Base-by-base conservation (phyloP, 2,797 vertebrate genomes). In the Catharus ustulatus region DNA sequence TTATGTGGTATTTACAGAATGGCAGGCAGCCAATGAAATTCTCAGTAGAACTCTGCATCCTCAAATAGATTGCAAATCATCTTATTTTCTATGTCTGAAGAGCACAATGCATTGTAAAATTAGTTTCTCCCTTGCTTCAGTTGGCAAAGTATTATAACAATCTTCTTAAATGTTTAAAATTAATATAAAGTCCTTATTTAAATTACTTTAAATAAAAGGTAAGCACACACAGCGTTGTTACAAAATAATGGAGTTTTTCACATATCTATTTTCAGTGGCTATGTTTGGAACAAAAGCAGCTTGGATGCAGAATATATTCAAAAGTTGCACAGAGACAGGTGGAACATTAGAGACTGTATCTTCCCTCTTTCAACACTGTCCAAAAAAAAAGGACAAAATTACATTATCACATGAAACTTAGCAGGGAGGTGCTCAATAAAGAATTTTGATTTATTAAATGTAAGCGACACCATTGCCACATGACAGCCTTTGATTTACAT, bases 1-100 rank as follows among this genome's bases (percentile, higher is more conserved):
- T 91, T 95, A 95, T 87, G 69, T 86, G 43, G 79, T 94, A 88
- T 88, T 95, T 94, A 88, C 69, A 91, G 84, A 87, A 94, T 93
- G 91, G 87, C 74, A 94, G 49, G 72, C 77, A 95, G 94, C 63
- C 94, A 96, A 22, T 46, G 46, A 88, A 93, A 93, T 63, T 87
- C 85, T 87, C 89, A 42, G 52, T 26, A 87, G 78, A 96, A 84
- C 43, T 90, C 85, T 63, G 55, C 14, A 71, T 54, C 61, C 57
- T 72, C 89, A 67, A 29, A 81, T 5, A 73, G 63, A 62, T 78
- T 89, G 34, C 67, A 71, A 93, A 68, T 59, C 30, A 94, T 87
- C 72, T 90, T 87, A 73, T 63, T 89, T 94, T 93, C 73, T 66
- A 54, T 48, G 82, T 89, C 38, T 61, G 76, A 84, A 82, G 15